A percentile compares a stretch with the other conserved stretches of the same genome.
These are phyloP conservation scores for Acrocyrtus sp. DNA, from an alignment of 2,888 invertebrate species.

Conservation along the genomic window DNA sequence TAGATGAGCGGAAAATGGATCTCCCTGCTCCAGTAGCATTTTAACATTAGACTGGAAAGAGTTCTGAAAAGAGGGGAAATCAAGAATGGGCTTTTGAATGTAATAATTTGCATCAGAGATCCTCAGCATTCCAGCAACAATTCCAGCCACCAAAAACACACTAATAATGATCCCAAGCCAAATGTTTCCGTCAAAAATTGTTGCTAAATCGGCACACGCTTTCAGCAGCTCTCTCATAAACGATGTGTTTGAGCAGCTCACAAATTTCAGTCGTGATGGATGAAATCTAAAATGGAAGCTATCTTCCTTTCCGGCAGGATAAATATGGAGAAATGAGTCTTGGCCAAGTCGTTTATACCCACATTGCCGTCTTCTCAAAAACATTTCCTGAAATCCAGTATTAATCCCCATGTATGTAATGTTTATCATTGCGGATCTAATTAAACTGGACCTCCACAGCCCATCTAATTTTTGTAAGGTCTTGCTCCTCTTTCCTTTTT, in stretches of 20 bases:
- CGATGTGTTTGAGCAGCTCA: conserved; percentile 1
- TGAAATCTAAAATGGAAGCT: conserved; percentile 15
- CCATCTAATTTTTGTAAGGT: conserved; percentile 1
- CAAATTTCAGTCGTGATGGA: conserved; percentile 10
- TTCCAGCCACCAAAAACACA: neutral
- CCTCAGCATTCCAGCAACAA: neutral
- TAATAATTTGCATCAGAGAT: neutral
- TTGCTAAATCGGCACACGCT: conserved; percentile 1
- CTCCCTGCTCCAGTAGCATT: conserved; percentile 24
- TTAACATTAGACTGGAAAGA: neutral
- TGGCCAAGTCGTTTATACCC: neutral
- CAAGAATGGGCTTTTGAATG: neutral
- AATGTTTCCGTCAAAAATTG: conserved; percentile 8
- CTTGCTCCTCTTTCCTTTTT: neutral
- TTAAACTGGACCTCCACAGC: neutral
- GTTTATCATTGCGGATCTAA: neutral
- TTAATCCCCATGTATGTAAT: neutral
- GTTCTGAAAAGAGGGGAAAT: neutral
- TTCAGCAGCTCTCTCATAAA: neutral
- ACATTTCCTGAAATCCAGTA: neutral
- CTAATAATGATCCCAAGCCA: conserved; percentile 8
- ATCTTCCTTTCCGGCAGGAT: conserved; percentile 5
- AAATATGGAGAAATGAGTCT: neutral
- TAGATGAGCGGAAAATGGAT: conserved; percentile 3
- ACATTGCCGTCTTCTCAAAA: neutral